Evolutionary conservation across 2,888 invertebrate genomes (phyloP).

Genomic region (Hyppa rectilinea): DNA sequence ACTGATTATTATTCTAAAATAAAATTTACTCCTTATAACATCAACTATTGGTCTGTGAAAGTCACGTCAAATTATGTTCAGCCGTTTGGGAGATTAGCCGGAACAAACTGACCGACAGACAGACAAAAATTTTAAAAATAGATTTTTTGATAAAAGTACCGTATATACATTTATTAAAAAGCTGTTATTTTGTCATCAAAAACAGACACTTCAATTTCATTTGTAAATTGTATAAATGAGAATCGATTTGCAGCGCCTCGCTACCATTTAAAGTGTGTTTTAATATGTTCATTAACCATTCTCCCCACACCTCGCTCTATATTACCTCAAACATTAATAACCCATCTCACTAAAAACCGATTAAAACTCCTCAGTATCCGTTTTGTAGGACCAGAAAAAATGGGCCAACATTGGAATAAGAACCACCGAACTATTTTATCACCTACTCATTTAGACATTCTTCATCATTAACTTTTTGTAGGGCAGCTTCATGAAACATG

Average conservation of each 20-base stretch:
- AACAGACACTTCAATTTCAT: no score
- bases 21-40: no score
- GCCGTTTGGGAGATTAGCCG: no score
- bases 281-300: background rate
- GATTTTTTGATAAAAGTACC: no score
- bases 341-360: constrained; percentile 5
- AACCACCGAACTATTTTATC: constrained; percentile 44
- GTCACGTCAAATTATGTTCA: no score
- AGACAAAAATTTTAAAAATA: no score
- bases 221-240: no score
- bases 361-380: constrained; percentile 19
- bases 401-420: constrained; percentile 1
- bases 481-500: constrained; percentile 50
- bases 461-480: constrained; percentile 59
- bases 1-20: no score
- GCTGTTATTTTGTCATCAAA: no score
- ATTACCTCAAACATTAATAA: constrained; percentile 12
- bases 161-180: no score
- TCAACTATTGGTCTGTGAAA: no score
- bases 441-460: constrained; percentile 46
- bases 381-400: constrained; percentile 39
- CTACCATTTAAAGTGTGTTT: background rate
- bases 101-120: no score
- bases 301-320: background rate
- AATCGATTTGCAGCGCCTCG: background rate